Conservation (phyloP, 2,888 invertebrate genomes). For the Diachrysia chrysitis region DNA sequence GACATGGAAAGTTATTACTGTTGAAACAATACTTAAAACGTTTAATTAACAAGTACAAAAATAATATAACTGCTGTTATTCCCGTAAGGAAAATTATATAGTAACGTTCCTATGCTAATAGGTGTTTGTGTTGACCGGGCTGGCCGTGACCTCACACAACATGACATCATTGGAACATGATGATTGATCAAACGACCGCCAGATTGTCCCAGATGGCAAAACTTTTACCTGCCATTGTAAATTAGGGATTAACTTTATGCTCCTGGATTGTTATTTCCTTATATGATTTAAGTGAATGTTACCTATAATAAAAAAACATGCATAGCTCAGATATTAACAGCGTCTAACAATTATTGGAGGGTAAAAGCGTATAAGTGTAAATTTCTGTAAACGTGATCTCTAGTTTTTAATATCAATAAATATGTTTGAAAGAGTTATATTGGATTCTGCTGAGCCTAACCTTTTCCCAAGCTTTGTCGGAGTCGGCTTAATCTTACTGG, state of each 20-base stretch:
- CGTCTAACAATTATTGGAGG: too few species aligned
- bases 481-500: too few species aligned
- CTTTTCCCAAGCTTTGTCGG: too few species aligned
- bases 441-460: too few species aligned
- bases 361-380: too few species aligned
- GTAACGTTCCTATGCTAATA: slow-evolving; percentile 39
- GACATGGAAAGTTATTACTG: neutral
- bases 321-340: too few species aligned
- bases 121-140: slow-evolving; percentile 12
- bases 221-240: neutral
- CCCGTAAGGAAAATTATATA: slow-evolving; percentile 6
- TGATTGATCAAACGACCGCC: neutral
- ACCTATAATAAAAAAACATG: too few species aligned
- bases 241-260: neutral
- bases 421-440: too few species aligned
- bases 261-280: too few species aligned
- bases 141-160: slow-evolving; percentile 16
- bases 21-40: neutral
- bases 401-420: too few species aligned
- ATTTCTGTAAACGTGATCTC: too few species aligned
- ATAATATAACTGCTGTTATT: neutral
- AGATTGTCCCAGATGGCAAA: neutral
- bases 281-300: too few species aligned
- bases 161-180: neutral
- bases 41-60: neutral